phyloP scores from a whole-genome alignment of 2,888 invertebrate genomes.

The Hypsopygia costalis region DNA sequence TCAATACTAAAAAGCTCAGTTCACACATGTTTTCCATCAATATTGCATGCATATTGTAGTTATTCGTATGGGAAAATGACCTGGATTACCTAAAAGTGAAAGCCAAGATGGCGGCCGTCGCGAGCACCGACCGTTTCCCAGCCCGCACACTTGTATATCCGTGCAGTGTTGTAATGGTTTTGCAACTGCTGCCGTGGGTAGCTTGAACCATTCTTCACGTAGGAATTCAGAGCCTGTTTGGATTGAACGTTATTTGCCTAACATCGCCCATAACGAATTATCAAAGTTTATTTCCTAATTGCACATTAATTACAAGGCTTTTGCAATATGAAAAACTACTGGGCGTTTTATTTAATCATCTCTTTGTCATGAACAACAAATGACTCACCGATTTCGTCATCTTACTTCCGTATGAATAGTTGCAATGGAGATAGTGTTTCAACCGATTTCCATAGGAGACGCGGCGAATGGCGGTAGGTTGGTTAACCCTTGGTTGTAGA shows the following conservation, averaged over 20 bases:
- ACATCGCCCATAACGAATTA: not conserved
- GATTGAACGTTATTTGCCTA: slow-evolving; percentile 32
- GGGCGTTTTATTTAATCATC: slow-evolving; percentile 8
- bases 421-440: slow-evolving; percentile 1
- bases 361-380: slow-evolving; percentile 33
- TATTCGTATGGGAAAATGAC: slow-evolving; percentile 1
- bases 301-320: not conserved
- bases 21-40: not conserved
- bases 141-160: not conserved
- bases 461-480: slow-evolving; percentile 2
- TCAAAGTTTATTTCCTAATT: not conserved
- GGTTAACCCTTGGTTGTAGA: slow-evolving; percentile 8
- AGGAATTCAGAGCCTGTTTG: slow-evolving; percentile 30
- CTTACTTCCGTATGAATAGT: slow-evolving; percentile 13
- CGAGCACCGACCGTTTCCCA: slow-evolving; percentile 4
- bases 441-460: not conserved
- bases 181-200: not conserved
- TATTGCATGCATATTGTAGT: not conserved
- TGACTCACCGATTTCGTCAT: slow-evolving; percentile 39
- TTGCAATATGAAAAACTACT: not conserved
- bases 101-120: slow-evolving; percentile 16
- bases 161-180: not conserved
- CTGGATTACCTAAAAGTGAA: slow-evolving; percentile 25
- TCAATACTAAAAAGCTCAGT: not conserved
- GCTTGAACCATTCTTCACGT: not conserved